Conservation (phyloP, 2,797 vertebrate genomes). For the Premnoplex brunnescens region DNA sequence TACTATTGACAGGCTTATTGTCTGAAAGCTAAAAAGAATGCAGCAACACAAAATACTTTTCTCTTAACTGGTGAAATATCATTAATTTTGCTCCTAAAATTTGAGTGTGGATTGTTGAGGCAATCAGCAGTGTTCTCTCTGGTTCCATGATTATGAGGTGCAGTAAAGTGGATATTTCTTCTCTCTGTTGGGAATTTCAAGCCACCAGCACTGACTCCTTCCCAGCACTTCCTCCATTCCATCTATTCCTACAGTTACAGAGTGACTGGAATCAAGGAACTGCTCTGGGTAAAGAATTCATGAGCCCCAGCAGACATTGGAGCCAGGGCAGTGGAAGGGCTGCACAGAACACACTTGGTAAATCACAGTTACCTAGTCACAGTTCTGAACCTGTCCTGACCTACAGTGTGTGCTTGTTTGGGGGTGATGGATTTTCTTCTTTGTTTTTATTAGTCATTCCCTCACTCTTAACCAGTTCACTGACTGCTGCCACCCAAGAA, state of each 20-base stretch:
- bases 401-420: not conserved
- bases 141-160: not conserved
- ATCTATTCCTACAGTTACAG: not conserved
- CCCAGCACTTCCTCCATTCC: not conserved
- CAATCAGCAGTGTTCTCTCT: not conserved
- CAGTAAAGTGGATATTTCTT: not conserved
- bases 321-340: not conserved
- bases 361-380: not conserved
- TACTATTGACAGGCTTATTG: not conserved
- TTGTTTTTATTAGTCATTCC: not conserved
- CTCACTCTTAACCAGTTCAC: not conserved
- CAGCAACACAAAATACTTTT: not conserved
- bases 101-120: not conserved
- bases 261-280: not conserved
- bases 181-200: not conserved
- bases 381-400: not conserved
- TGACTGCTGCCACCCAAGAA: not conserved
- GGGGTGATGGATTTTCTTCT: not conserved
- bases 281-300: not conserved
- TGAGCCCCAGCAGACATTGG: not conserved
- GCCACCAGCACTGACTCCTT: not conserved
- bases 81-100: not conserved
- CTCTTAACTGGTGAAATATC: not conserved
- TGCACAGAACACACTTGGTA: not conserved
- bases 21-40: not conserved